Base-by-base conservation (phyloP, 2,888 invertebrate species). In the Cyrtodaria siliqua region DNA sequence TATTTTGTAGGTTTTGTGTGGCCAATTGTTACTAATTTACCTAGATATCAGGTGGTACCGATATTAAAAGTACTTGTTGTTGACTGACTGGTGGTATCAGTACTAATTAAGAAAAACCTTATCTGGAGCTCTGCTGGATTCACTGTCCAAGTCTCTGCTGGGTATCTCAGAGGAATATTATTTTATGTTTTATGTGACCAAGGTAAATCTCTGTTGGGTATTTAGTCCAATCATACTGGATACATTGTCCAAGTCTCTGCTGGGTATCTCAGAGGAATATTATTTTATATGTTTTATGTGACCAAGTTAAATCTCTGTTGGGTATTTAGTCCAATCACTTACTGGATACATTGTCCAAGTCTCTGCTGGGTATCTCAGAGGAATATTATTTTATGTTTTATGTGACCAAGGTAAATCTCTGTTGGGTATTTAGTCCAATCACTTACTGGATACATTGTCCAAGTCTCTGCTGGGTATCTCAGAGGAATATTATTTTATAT, bases 371-470 rank as follows among this genome's bases (percentile, higher is more conserved):
- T 44, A 16, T 44, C 44, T 44, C n/a, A 44, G n/a, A 44, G 6
- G 16, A 44, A 44, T 16, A 44, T 18, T 20, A 9, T 44, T 44
- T 8, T 9, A 44, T 16, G 4, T 44, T 16, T 44, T 44, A 4
- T 44, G 44, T 44, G 44, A 9, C 44, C 53, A 53, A 53, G 23
- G 9, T 20, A 14, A 53, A 9, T 53, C 53, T 26, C 12, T 26
- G 27, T 26, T 53, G 24, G 24, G 53, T 53, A 27, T 53, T 16
- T 53, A 24, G 53, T 53, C 26, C 53, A 53, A 26, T 20, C 9
- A 26, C 26, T 53, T 53, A n/a, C 53, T 53, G 27, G 53, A 24
- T 26, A n/a, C n/a, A n/a, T n/a, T n/a, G n/a, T n/a, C n/a, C n/a
- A n/a, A n/a, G n/a, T n/a, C n/a, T n/a, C n/a, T n/a, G n/a, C n/a